Evolutionary conservation across 30 jellyfish, hydroid and myxozoan species (phyloP), one percentile per base, ranked within the genome.

Genomic region (Aurelia aurita complex sp. Pacific): DNA sequence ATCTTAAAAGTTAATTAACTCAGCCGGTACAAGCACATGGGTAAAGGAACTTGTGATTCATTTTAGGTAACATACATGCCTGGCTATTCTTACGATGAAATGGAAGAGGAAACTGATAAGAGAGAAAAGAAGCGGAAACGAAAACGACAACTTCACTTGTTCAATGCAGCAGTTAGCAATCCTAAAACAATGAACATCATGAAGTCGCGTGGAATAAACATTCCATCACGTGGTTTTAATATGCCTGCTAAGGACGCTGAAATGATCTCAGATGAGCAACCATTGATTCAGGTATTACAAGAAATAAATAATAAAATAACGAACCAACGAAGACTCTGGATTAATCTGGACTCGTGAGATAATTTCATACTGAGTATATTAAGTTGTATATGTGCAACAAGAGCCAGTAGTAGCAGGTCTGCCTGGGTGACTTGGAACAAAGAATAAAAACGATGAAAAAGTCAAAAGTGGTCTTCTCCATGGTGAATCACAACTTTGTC

Each of bases 291-390:
- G 12, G 93, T 84, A 10, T 69, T 84, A n/a, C 93, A 74, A 50
- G 93, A 84, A 57, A 84, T 84, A 74, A 84, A 84, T 55, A 84
- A 84, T 53, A 84, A 84, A 69, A 84, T 84, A 16, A 73, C 87
- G 9, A 84, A 84, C 74, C 93, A 84, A 64, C 38, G 76, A 38
- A 77, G 82, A 64, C 87, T 84, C 2, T 84, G 93, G 93, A 84
- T 84, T 9, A 77, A 84, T 60, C 82, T 84, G 18, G 86, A 75
- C 66, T 38, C 93, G 43, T 81, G 77, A 81, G 42, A 50, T 16
- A 52, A 50, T 40, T 10, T 46, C 15, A 46, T 46, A 46, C 14
- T 46, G 57, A 46, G 15, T 46, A 46, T 46, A 46, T 46, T 9
- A 46, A 46, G 57, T 46, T 13, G 57, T 46, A 9, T 46, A 9